Base-by-base conservation (phyloP, 2,113 vertebrate species). In the Callipepla squamata region DNA sequence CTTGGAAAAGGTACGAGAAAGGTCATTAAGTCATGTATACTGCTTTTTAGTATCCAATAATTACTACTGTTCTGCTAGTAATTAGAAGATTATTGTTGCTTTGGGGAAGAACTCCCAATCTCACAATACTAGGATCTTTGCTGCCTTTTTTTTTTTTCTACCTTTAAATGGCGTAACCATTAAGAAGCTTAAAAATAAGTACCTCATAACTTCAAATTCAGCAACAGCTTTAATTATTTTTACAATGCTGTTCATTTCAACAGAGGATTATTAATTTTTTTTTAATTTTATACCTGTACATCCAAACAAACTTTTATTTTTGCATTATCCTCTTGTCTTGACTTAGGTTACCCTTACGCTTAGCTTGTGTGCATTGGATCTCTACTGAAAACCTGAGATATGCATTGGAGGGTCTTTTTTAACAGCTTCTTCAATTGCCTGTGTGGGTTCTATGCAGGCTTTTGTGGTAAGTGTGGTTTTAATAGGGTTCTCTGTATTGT, bases 51-150 rank as follows among this genome's bases (percentile, higher is more conserved):
- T 26, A 62, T 45, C 26, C 63, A 74, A 10, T 12, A 67, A 48
- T 81, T 90, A 38, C 8, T 17, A 5, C 17, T 67, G 8, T 55
- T 84, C 38, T 67, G 0, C 17, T 58, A 15, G 21, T 30, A 62
- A 65, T 57, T 69, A 58, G 74, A 80, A 84, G 13, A 18, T 69
- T 62, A 38, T 42, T 70, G 5, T 55, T 84, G 20, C 73, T 25
- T 61, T 67, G 20, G 28, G 1, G 11, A 34, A 28, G 36, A 10
- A 57, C 7, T 9, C 2, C 0, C 1, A 80, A 34, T 74, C 21
- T 59, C 55, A 59, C 34, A 32, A 75, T 58, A 42, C 3, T 50
- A 50, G 32, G 2, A 32, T 51, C 4, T 85, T 78, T 67, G 7
- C 44, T 40, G 40, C 40, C 40, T 7, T 50, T 13, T 13, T 55